These are phyloP conservation scores for Eonycteris spelaea DNA, from an alignment of 2,113 vertebrate genomes.

Conservation along the genomic window DNA sequence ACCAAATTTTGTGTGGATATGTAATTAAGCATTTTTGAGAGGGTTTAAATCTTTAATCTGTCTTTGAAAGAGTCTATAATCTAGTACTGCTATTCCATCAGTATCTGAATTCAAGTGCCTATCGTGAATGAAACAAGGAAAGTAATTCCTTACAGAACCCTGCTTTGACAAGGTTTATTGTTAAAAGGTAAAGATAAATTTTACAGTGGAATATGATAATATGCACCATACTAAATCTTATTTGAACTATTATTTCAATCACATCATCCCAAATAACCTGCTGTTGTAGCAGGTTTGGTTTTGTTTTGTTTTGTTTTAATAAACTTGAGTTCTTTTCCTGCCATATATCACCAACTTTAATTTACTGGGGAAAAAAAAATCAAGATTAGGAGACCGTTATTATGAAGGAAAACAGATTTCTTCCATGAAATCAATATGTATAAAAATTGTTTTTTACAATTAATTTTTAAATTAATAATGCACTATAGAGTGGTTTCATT, in stretches of 20 bases:
- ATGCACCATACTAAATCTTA: not conserved
- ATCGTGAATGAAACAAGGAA: not conserved
- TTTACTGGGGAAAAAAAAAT: not conserved
- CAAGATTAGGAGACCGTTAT: not conserved
- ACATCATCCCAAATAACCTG: not conserved
- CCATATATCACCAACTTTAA: not conserved
- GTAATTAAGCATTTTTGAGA: not conserved
- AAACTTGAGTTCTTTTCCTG: not conserved
- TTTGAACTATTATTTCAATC: not conserved
- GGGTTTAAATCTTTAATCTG: not conserved
- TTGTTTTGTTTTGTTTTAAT: not conserved
- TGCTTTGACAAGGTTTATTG: not conserved
- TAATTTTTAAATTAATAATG: slow-evolving; percentile 40
- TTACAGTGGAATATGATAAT: not conserved
- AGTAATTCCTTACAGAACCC: not conserved
- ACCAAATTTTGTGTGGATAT: not conserved
- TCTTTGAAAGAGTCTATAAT: not conserved
- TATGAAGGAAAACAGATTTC: slow-evolving; percentile 6
- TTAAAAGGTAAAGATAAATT: not conserved
- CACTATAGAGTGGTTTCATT: not conserved
- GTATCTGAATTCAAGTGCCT: not conserved
- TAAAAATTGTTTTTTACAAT: not conserved
- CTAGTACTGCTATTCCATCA: not conserved
- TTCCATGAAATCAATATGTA: not conserved
- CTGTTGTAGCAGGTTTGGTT: too few species aligned